Conservation (phyloP, 2,888 invertebrate species). For the Mimachlamys varia region DNA sequence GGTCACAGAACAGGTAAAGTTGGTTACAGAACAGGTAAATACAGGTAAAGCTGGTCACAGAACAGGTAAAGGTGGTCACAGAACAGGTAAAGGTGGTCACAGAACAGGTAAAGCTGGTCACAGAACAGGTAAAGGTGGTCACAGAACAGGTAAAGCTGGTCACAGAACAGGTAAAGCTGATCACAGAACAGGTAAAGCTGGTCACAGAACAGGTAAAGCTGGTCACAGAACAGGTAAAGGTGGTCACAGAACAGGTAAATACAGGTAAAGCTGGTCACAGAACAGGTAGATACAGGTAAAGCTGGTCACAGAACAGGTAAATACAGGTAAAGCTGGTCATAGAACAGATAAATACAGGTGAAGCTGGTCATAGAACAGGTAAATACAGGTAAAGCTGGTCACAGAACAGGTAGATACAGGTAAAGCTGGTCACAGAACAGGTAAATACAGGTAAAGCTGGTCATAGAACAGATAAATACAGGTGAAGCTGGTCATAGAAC, state of each 20-base stretch:
- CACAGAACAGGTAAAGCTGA: slow-evolving; percentile 72
- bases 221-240: slow-evolving; percentile 64
- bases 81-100: slow-evolving; percentile 76
- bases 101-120: slow-evolving; percentile 70
- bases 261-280: slow-evolving; percentile 71
- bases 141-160: slow-evolving; percentile 71
- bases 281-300: slow-evolving; percentile 72
- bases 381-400: slow-evolving; percentile 68
- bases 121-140: slow-evolving; percentile 75
- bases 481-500: slow-evolving; percentile 73
- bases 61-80: slow-evolving; percentile 70
- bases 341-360: slow-evolving; percentile 73
- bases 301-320: slow-evolving; percentile 75
- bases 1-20: slow-evolving; percentile 74
- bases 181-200: slow-evolving; percentile 67
- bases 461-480: slow-evolving; percentile 74
- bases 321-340: slow-evolving; percentile 69
- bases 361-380: slow-evolving; percentile 76
- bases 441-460: slow-evolving; percentile 71
- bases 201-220: slow-evolving; percentile 75
- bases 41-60: slow-evolving; percentile 71
- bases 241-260: slow-evolving; percentile 75
- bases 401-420: slow-evolving; percentile 73
- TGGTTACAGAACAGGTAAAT: slow-evolving; percentile 76
- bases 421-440: slow-evolving; percentile 73